A percentile compares a stretch with the other conserved stretches of the same genome.
These are phyloP conservation scores for Myrmecophaga tridactyla DNA, from an alignment of 2,113 vertebrate species.

Conservation along the genomic window DNA sequence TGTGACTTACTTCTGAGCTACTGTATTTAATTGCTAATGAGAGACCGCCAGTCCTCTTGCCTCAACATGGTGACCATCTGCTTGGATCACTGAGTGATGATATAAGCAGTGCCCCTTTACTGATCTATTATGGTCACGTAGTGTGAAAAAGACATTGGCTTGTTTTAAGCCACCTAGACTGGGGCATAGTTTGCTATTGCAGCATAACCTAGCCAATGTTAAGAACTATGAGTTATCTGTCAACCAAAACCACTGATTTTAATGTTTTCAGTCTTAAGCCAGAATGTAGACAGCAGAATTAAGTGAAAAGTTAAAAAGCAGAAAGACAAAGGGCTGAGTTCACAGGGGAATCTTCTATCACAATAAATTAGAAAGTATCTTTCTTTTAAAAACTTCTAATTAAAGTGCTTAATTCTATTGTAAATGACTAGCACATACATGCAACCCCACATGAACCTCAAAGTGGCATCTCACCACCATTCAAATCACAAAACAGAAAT, in stretches of 20 bases:
- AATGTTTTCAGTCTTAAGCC: not conserved
- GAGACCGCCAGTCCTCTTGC: not conserved
- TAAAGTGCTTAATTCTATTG: not conserved
- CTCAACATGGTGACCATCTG: not conserved
- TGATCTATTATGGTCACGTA: rapidly evolving
- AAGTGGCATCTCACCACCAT: not conserved
- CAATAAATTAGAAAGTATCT: not conserved
- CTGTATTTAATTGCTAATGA: not conserved
- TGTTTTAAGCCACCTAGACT: not conserved
- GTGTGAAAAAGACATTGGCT: not conserved
- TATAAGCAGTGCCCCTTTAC: not conserved
- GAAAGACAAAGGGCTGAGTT: not conserved
- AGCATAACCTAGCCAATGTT: not conserved
- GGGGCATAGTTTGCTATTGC: not conserved
- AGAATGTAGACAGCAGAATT: not conserved
- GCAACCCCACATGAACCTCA: not conserved
- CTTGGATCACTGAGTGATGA: not conserved
- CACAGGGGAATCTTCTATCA: not conserved
- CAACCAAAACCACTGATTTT: not conserved
- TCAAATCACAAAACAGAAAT: not conserved
- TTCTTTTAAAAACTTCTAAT: not conserved
- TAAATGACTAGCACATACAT: not conserved
- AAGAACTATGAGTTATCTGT: not conserved
- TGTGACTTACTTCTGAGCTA: not conserved
- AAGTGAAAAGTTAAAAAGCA: not conserved